Evolutionary conservation across 1,140 invertebrate species (phyloP), one percentile per base, ranked within the genome.

Genomic region (Muscidifurax raptorellus): DNA sequence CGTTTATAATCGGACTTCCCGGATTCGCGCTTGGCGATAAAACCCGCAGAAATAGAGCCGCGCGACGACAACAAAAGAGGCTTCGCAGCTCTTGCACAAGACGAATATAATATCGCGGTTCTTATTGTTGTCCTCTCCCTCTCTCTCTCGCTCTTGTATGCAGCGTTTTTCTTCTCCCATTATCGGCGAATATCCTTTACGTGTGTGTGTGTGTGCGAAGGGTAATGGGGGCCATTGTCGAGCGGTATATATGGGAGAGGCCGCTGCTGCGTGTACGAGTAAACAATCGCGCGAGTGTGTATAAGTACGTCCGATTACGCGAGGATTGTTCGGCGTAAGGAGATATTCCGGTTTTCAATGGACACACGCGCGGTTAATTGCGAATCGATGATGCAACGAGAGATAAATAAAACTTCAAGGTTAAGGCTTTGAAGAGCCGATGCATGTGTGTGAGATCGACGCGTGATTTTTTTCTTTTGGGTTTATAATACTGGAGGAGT

Each of bases 371-470:
- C 28, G 18, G 77, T n/a, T 79, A 64, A 79, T 79, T 79, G 59
- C 25, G 9, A 22, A 28, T 69, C 32, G 64, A 80, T 80, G 78
- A 80, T 67, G 77, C 59, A 79, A 79, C 30, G 28, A 44, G 67
- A 27, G 69, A 72, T 81, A 74, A 81, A 81, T 81, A 81, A 52
- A 72, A 4, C 22, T 74, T 81, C 80, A 82, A 82, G 80, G 80
- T 82, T 59, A 72, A 82, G 28, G 32, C 59, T 82, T 75, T 66
- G 28, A 72, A 59, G 32, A 72, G 18, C 22, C 52, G 52, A 4
- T 59, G 52, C 52, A 59, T n/a, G n/a, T n/a, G 15, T 59, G n/a
- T 18, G 47, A 52, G 12, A 52, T 52, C 47, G 47, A 4, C 5
- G 32, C 32, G 32, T 18, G 13, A 15, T 52, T 15, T 52, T 52